Evolutionary conservation across 2,888 invertebrate genomes (phyloP).

Genomic region (Scaptomyza tumidula): DNA sequence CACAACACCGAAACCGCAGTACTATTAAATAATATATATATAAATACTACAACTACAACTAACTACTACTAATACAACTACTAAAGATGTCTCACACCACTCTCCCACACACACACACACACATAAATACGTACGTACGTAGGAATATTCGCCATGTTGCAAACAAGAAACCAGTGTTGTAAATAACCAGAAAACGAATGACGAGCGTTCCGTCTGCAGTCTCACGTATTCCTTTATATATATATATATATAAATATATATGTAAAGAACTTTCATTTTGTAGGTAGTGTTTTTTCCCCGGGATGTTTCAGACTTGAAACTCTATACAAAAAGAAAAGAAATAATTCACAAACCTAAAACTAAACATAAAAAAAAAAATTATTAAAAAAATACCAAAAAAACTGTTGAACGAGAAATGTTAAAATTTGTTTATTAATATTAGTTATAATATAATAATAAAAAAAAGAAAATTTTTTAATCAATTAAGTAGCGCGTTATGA

Average conservation of each 20-base stretch:
- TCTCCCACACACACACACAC: constrained; percentile 1
- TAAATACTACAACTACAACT: constrained; percentile 14
- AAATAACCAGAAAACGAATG: constrained; percentile 56
- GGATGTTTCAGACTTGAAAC: constrained; percentile 39
- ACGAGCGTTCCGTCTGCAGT: constrained; percentile 39
- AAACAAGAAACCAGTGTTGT: constrained; percentile 60
- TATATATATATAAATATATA: constrained; percentile 6
- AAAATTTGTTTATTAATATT: constrained; percentile 78
- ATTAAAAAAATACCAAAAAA: constrained; percentile 37
- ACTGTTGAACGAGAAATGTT: constrained; percentile 68
- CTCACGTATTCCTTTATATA: constrained; percentile 41
- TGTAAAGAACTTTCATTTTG: constrained; percentile 37
- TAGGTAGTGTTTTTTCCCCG: constrained; percentile 42
- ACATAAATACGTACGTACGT: constrained; percentile 22
- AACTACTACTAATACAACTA: constrained; percentile 33
- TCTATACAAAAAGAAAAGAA: constrained; percentile 21
- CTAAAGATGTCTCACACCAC: constrained; percentile 26
- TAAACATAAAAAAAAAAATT: no score
- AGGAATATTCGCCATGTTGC: constrained; percentile 42
- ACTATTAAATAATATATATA: constrained; percentile 18
- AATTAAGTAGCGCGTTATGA: constrained; percentile 79
- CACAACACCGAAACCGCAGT: constrained; percentile 45
- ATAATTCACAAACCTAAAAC: constrained; percentile 12
- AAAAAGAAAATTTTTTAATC: constrained; percentile 75
- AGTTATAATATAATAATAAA: constrained; percentile 60